Evolutionary conservation across 2,888 invertebrate species (phyloP), one percentile per base, ranked within the genome.

Genomic region (Mythimna loreyi): DNA sequence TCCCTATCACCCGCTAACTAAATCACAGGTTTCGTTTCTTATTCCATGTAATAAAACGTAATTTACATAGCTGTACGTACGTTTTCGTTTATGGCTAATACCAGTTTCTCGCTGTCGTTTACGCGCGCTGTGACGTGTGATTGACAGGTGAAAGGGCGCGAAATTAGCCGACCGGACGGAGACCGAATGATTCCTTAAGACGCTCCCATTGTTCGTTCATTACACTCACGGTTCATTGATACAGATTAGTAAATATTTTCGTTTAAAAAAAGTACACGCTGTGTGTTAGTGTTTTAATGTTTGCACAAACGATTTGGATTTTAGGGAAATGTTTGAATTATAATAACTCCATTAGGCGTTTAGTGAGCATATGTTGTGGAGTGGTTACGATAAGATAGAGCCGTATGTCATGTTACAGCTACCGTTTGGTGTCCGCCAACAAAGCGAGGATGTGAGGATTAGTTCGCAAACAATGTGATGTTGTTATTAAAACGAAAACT

Each of bases 371-470:
- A 94, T 95, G 95, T 91, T 91, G 90, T 89, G 87, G 91, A 95
- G 95, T 95, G 94, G 92, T 81, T 90, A 91, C 82, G 96, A 96
- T 96, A 95, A 96, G 96, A 95, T 95, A 95, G 92, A 94, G 89
- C 94, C 94, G 92, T 94, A 94, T 96, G 96, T 95, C 94, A 93
- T 93, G 92, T 89, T 80, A 90, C 87, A 88, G 93, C 95, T 95
- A 95, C 96, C 93, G 96, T 96, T 94, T 92, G 92, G 92, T 92
- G 91, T 93, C 89, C 88, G 91, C 89, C 84, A 90, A 92, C 93
- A 93, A 87, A 91, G 85, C 85, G 86, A 91, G 92, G 91, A 92
- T 87, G 91, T 85, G 85, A 87, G 94, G 94, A 94, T 95, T 94
- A 95, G 87, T 72, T 80, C 72, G 89, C 93, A 95, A 95, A 95